Conservation (phyloP, 2,797 vertebrate species). For the Pseudopleuronectes americanus region DNA sequence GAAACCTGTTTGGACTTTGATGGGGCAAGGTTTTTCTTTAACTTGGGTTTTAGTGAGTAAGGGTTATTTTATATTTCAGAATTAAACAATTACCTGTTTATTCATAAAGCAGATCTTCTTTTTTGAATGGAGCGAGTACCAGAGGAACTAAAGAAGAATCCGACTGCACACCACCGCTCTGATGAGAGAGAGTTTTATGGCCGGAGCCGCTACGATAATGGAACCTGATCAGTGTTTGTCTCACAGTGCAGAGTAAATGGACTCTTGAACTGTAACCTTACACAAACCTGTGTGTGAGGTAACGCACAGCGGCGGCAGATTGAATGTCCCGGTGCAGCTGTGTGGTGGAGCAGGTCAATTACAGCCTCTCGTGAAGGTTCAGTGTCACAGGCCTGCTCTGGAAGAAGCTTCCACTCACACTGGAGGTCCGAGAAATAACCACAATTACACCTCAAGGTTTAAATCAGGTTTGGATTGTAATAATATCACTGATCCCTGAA, state of each 20-base stretch:
- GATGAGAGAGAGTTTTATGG: background rate
- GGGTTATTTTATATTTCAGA: too few relatives aligned
- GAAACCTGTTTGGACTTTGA: too few relatives aligned
- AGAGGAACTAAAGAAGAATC: too few relatives aligned
- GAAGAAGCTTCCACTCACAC: background rate
- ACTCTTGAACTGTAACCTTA: constrained; percentile 15
- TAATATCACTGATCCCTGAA: background rate
- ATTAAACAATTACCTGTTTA: background rate
- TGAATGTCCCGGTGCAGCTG: constrained; percentile 15
- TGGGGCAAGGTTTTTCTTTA: too few relatives aligned
- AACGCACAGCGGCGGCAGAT: constrained; percentile 7
- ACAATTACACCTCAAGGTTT: background rate
- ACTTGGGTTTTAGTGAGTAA: too few relatives aligned
- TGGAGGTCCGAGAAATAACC: background rate
- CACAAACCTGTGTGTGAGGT: background rate
- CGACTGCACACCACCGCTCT: background rate
- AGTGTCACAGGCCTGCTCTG: background rate
- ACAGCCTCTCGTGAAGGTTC: background rate
- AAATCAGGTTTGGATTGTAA: background rate
- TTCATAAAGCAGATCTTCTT: background rate
- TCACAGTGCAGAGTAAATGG: background rate
- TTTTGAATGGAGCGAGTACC: background rate
- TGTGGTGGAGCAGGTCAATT: constrained; percentile 12
- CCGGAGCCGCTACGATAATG: constrained; percentile 5
- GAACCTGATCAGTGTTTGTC: constrained; percentile 25